Percentiles rank a stretch among this genome's conserved stretches.
Evolutionary conservation across 2,113 vertebrate species (phyloP).

Genomic region (Archocentrus centrarchus): DNA sequence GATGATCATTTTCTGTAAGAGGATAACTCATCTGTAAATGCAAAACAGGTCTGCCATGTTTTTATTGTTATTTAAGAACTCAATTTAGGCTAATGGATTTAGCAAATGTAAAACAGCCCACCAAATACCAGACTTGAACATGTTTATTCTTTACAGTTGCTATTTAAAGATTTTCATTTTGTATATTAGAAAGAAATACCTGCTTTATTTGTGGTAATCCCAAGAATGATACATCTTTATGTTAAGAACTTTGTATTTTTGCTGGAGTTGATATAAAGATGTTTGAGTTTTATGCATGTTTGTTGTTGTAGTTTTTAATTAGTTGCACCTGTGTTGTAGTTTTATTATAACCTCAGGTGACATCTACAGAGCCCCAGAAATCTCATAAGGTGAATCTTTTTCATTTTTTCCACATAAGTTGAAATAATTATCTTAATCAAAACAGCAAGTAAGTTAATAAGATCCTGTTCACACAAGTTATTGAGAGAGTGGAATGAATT

Average conservation of each 20-base stretch:
- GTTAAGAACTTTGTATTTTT: constrained; percentile 79
- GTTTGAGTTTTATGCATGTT: constrained; percentile 70
- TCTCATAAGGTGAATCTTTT: too few relatives aligned
- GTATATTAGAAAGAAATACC: constrained; percentile 80
- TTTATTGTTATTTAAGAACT: constrained; percentile 79
- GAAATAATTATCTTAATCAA: too few relatives aligned
- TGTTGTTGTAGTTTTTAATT: constrained; percentile 5
- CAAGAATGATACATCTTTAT: constrained; percentile 73
- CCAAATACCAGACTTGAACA: constrained; percentile 80
- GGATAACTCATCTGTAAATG: constrained; percentile 68
- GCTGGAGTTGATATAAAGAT: constrained; percentile 81
- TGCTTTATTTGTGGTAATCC: constrained; percentile 81
- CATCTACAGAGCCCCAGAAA: too few relatives aligned
- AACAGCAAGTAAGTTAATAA: too few relatives aligned
- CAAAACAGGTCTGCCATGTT: constrained; percentile 63
- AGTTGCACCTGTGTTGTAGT: neutral
- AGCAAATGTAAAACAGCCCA: constrained; percentile 68
- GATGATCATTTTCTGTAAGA: constrained; percentile 50
- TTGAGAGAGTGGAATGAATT: neutral
- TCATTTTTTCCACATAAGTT: too few relatives aligned
- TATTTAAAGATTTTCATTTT: constrained; percentile 81
- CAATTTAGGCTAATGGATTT: constrained; percentile 52
- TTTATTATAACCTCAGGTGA: neutral
- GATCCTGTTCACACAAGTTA: too few relatives aligned
- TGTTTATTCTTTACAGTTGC: constrained; percentile 78